phyloP scores from a whole-genome alignment of 2,113 vertebrate genomes.

The Genyomyrus donnyi region DNA sequence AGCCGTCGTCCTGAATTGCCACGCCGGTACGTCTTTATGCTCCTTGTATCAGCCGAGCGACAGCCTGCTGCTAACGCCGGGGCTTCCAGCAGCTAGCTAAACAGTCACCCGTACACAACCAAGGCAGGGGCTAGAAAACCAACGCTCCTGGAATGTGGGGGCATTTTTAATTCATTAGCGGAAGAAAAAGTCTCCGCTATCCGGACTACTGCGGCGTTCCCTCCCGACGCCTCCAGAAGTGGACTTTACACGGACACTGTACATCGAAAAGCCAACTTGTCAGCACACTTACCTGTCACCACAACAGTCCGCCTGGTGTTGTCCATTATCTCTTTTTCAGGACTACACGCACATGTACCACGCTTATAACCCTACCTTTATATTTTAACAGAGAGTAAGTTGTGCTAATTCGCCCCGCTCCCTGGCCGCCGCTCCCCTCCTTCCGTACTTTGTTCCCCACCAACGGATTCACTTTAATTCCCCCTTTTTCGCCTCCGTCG shows the following conservation, averaged over 20 bases:
- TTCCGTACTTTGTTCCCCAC: constrained; percentile 8
- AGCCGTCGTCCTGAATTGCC: not conserved
- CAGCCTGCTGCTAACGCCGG: not conserved
- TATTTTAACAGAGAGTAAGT: not conserved
- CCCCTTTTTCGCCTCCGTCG: constrained; percentile 4
- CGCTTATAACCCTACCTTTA: not conserved
- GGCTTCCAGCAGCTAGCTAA: not conserved
- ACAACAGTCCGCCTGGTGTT: constrained; percentile 55
- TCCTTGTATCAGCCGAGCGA: not conserved
- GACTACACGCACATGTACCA: not conserved
- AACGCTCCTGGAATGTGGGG: not conserved
- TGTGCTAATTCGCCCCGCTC: not conserved
- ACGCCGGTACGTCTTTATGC: not conserved
- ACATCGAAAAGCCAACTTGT: not conserved
- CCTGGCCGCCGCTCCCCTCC: not conserved
- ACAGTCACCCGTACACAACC: not conserved
- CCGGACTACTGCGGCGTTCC: not conserved
- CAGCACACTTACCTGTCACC: constrained; percentile 52
- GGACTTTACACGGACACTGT: not conserved
- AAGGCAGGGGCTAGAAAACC: not conserved
- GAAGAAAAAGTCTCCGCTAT: not conserved
- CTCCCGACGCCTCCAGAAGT: not conserved
- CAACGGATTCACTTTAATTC: constrained; percentile 11
- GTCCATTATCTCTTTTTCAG: constrained; percentile 46
- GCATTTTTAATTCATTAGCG: not conserved